phyloP scores from a whole-genome alignment of 2,888 invertebrate species.

The Elmis aenea region DNA sequence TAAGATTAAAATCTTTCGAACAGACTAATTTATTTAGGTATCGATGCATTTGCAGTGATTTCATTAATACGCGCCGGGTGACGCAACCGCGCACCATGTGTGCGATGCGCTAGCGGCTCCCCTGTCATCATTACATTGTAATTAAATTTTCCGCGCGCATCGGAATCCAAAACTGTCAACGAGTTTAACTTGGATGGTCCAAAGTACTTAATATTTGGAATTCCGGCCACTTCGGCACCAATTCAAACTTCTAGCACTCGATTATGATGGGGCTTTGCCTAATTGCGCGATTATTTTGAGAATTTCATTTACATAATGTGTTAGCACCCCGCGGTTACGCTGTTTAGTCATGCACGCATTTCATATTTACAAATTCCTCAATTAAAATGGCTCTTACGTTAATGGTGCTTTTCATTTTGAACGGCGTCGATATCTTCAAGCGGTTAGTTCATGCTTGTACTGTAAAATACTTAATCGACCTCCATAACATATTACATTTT shows the following conservation, averaged over 20 bases:
- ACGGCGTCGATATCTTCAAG: too few species aligned
- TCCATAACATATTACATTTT: too few species aligned
- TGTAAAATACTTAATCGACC: too few species aligned
- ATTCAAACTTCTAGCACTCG: not conserved
- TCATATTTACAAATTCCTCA: slow-evolving; percentile 3
- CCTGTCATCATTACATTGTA: slow-evolving; percentile 11
- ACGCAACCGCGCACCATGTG: slow-evolving; percentile 10
- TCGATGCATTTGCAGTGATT: slow-evolving; percentile 8
- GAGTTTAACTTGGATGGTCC: slow-evolving; percentile 2
- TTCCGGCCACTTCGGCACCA: slow-evolving; percentile 5
- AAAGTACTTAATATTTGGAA: slow-evolving; percentile 5
- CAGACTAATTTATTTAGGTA: slow-evolving; percentile 7
- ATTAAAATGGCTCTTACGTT: slow-evolving; percentile 6
- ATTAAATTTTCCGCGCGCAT: slow-evolving; percentile 14
- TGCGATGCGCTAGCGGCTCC: slow-evolving; percentile 9
- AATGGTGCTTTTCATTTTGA: too few species aligned
- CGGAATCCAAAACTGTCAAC: slow-evolving; percentile 11
- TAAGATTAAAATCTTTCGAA: too few species aligned
- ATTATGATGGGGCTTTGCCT: slow-evolving; percentile 1
- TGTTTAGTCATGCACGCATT: slow-evolving; percentile 4
- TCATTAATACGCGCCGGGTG: slow-evolving; percentile 8
- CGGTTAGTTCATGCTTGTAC: too few species aligned
- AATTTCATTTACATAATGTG: slow-evolving; percentile 2
- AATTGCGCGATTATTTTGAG: slow-evolving; percentile 6
- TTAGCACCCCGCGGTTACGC: not conserved